phyloP scores from a whole-genome alignment of 2,113 vertebrate genomes.

The Zeus faber region DNA sequence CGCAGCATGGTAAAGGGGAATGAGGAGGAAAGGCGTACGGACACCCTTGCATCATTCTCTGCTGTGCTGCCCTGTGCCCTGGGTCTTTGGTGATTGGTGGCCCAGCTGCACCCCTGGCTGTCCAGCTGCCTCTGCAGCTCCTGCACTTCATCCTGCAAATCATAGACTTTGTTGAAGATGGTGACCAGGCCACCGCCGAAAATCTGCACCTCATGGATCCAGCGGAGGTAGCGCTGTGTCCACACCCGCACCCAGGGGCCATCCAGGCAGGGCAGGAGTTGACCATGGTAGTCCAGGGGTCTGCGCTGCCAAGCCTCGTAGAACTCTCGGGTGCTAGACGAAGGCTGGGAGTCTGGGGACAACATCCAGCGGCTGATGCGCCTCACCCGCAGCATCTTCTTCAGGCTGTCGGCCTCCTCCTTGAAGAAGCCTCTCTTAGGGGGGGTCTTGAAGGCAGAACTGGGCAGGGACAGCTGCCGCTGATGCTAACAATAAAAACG shows the following conservation, averaged over 20 bases:
- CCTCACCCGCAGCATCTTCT: conserved; percentile 86
- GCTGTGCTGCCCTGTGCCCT: neutral
- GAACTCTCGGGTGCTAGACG: conserved; percentile 73
- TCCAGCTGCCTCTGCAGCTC: conserved; percentile 72
- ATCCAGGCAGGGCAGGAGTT: conserved; percentile 80
- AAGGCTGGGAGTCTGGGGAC: conserved; percentile 66
- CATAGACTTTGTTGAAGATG: conserved; percentile 72
- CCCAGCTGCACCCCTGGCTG: conserved; percentile 31
- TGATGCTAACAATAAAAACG: conserved; percentile 78
- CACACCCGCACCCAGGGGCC: conserved; percentile 82
- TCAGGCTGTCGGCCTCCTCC: conserved; percentile 85
- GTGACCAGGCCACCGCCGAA: conserved; percentile 78
- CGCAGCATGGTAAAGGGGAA: conserved; percentile 82
- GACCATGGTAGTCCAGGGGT: conserved; percentile 77
- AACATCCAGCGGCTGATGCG: conserved; percentile 84
- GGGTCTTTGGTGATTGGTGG: conserved; percentile 23
- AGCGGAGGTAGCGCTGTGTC: conserved; percentile 85
- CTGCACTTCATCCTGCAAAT: conserved; percentile 79
- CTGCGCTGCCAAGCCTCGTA: conserved; percentile 82
- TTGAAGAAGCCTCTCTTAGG: conserved; percentile 87
- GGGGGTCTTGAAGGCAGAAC: conserved; percentile 77
- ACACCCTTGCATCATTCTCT: conserved; percentile 37
- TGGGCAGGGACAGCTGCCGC: conserved; percentile 84
- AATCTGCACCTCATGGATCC: conserved; percentile 86
- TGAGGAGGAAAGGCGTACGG: conserved; percentile 77